Conservation (phyloP, 1,140 invertebrate genomes). For the Psix sp. region DNA sequence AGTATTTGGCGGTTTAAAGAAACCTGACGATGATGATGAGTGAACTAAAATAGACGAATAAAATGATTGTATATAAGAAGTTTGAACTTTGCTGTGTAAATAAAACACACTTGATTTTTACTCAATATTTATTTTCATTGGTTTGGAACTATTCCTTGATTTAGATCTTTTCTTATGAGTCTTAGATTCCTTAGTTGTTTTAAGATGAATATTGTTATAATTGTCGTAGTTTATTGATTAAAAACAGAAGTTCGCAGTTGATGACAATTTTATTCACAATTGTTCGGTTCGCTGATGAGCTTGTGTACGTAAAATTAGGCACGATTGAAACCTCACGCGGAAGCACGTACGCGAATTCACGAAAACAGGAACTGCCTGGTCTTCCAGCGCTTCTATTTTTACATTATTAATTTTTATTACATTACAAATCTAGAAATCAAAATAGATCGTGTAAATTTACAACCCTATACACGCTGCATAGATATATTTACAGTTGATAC, state of each 20-base stretch:
- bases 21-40: slow-evolving; percentile 66
- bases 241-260: slow-evolving; percentile 22
- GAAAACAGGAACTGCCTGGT: no score
- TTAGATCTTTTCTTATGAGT: no score
- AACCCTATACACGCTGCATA: no score
- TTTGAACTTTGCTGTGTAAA: background rate
- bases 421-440: no score
- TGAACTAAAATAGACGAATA: background rate
- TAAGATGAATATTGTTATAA: no score
- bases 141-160: no score
- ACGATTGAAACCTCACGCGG: slow-evolving; percentile 46
- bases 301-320: slow-evolving; percentile 49
- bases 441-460: no score
- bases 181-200: no score
- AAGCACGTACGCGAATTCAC: slow-evolving; percentile 45
- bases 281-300: slow-evolving; percentile 8
- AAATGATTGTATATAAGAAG: slow-evolving; percentile 1
- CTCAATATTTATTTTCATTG: no score
- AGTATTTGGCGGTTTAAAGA: slow-evolving; percentile 89
- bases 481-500: no score
- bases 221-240: slow-evolving; percentile 5
- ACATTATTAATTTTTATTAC: slow-evolving; percentile 10
- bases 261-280: slow-evolving; percentile 18
- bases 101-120: background rate
- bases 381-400: slow-evolving; percentile 15